Conservation (phyloP, 2,797 vertebrate genomes). For the Muraenolepis orangiensis region DNA sequence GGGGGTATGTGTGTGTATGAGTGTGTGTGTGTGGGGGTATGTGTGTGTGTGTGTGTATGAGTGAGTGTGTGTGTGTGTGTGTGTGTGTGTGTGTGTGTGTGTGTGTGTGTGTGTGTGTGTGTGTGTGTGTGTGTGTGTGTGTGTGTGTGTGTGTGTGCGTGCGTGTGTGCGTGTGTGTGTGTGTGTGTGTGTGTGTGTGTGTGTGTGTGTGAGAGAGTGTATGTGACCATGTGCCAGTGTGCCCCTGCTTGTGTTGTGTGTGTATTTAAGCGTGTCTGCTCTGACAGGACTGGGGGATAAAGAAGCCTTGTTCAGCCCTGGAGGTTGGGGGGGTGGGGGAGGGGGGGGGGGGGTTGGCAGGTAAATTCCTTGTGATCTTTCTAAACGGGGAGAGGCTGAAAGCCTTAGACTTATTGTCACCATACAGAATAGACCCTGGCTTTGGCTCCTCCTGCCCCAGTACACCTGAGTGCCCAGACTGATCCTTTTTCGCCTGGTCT, state of each 20-base stretch:
- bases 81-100: constrained; percentile 7
- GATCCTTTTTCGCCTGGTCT: constrained; percentile 57
- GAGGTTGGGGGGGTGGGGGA: neutral
- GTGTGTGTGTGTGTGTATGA: neutral
- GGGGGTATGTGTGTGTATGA: constrained; percentile 13
- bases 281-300: neutral
- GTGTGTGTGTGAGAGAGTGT: constrained; percentile 17
- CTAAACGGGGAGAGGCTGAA: constrained; percentile 37
- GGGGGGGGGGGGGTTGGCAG: neutral
- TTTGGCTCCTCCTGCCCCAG: constrained; percentile 66
- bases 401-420: constrained; percentile 45
- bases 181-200: constrained; percentile 17
- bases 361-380: constrained; percentile 27
- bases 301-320: neutral
- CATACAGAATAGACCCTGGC: constrained; percentile 47
- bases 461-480: constrained; percentile 60
- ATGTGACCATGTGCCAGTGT: neutral
- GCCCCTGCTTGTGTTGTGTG: neutral
- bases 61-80: constrained; percentile 19
- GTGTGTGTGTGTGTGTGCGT: constrained; percentile 26
- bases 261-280: neutral
- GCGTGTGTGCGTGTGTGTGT: neutral
- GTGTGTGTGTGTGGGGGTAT: constrained; percentile 17
- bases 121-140: constrained; percentile 2
- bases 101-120: constrained; percentile 9